phyloP scores from a whole-genome alignment of 2,888 invertebrate genomes.

The Dorcus hopei region DNA sequence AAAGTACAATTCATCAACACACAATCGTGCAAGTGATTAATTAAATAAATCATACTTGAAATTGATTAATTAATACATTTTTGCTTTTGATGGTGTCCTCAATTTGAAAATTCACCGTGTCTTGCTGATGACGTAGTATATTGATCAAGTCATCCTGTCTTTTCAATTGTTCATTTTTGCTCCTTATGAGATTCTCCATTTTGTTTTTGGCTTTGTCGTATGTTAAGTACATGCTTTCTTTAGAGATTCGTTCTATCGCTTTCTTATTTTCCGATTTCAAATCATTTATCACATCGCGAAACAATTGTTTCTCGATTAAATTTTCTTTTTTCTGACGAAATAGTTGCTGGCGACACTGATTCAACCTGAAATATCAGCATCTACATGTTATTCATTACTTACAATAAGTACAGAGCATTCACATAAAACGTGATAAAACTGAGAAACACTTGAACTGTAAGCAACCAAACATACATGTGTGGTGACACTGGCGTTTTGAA shows the following conservation, averaged over 20 bases:
- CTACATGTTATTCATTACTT: neutral
- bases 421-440: no score
- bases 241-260: neutral
- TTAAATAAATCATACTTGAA: neutral
- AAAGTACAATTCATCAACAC: neutral
- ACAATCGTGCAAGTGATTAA: neutral
- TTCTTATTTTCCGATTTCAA: slow-evolving; percentile 3
- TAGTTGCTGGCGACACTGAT: slow-evolving; percentile 6
- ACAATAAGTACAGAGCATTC: neutral
- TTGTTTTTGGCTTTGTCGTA: slow-evolving; percentile 2
- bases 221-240: neutral
- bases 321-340: slow-evolving; percentile 1
- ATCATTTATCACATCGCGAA: slow-evolving; percentile 1
- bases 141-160: slow-evolving; percentile 3
- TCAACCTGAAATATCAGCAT: neutral
- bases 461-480: no score
- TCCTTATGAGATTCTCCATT: slow-evolving; percentile 4
- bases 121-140: slow-evolving; percentile 5
- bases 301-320: slow-evolving; percentile 5
- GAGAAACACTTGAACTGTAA: no score
- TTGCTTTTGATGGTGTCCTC: neutral
- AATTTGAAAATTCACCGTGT: neutral
- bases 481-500: no score
- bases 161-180: slow-evolving; percentile 5
- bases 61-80: neutral